phyloP scores from a whole-genome alignment of 2,797 vertebrate genomes.

The Megalops cyprinoides region DNA sequence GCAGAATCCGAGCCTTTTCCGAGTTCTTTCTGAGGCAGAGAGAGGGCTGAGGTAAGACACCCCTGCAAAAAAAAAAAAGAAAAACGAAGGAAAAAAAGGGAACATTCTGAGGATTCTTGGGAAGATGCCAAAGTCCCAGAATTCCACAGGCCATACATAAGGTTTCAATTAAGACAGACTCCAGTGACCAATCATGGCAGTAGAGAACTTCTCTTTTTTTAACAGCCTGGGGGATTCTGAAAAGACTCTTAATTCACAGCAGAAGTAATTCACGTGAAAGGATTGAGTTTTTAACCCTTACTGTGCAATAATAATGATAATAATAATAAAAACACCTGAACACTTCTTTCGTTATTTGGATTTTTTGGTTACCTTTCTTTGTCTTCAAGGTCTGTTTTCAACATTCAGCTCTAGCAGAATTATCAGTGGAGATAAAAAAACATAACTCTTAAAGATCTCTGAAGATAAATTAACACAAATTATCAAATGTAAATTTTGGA shows the following conservation, averaged over 20 bases:
- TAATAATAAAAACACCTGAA: neutral
- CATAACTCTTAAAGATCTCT: neutral
- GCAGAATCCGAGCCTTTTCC: slow-evolving; percentile 50
- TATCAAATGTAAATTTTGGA: neutral
- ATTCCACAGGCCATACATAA: slow-evolving; percentile 90
- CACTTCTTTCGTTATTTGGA: neutral
- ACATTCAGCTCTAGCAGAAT: neutral
- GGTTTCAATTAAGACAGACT: slow-evolving; percentile 92
- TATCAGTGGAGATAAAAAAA: neutral
- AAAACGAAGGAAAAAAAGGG: slow-evolving; percentile 55
- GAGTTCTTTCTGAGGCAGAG: slow-evolving; percentile 53
- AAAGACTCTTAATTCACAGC: slow-evolving; percentile 73
- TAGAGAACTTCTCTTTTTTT: slow-evolving; percentile 70
- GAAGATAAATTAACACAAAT: neutral
- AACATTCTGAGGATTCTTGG: slow-evolving; percentile 96
- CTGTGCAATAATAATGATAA: neutral
- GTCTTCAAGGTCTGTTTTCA: neutral
- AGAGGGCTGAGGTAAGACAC: slow-evolving; percentile 93
- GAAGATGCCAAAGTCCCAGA: slow-evolving; percentile 88
- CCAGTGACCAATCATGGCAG: slow-evolving; percentile 75
- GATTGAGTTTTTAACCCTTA: slow-evolving; percentile 14
- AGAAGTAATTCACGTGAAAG: slow-evolving; percentile 68
- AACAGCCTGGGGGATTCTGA: slow-evolving; percentile 68
- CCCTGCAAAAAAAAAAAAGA: slow-evolving; percentile 69
- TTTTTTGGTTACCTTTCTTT: neutral